Evolutionary conservation across 2,113 vertebrate species (phyloP).

Genomic region (Microcebus jonahi): DNA sequence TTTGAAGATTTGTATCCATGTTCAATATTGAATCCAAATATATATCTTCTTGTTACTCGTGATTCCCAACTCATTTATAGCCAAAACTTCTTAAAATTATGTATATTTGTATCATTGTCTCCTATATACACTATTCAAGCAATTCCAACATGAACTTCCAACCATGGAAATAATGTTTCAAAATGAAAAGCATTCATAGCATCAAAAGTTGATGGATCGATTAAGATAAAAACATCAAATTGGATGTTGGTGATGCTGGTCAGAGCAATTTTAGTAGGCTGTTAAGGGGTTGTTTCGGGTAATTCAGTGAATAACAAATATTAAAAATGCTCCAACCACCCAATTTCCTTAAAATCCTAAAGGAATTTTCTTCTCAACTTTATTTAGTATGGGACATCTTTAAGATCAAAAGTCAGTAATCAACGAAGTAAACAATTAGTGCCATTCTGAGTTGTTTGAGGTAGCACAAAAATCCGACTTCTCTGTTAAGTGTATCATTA

Average conservation of each 20-base stretch:
- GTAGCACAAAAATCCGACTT: background rate
- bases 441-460: background rate
- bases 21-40: background rate
- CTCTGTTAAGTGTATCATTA: background rate
- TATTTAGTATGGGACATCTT: background rate
- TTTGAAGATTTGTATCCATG: background rate
- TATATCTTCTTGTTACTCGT: background rate
- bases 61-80: background rate
- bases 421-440: background rate
- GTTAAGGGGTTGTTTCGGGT: background rate
- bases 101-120: background rate
- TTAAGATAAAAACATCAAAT: background rate
- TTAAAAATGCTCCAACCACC: background rate
- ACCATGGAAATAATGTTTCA: background rate
- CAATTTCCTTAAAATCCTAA: background rate
- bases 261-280: background rate
- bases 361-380: background rate
- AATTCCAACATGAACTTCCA: background rate
- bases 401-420: background rate
- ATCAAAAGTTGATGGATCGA: background rate
- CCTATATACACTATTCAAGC: background rate
- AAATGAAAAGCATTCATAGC: background rate
- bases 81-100: background rate
- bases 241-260: background rate
- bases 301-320: background rate